Evolutionary conservation across 2,113 vertebrate genomes (phyloP), one percentile per base, ranked within the genome.

Genomic region (pig (Sus scrofa)): DNA sequence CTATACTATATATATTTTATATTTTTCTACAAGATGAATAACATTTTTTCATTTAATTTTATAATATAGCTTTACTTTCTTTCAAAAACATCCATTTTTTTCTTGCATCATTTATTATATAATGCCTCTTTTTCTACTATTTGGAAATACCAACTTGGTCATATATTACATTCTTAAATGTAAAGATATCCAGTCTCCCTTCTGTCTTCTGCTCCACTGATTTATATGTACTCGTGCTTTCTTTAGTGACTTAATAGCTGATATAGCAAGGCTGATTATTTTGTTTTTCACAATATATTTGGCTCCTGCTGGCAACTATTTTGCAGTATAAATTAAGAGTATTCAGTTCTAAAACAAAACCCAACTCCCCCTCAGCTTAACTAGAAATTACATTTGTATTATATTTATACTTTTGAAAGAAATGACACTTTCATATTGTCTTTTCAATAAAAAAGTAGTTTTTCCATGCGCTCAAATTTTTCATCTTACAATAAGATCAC

Each of bases 381-480:
- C 11, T 30, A 63, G 15, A 90, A 90, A 70, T 78, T 52, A 0
- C 12, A 91, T 68, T 67, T 84, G 60, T 8, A 30, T 75, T 73
- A 34, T 50, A 50, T 39, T 63, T 79, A 34, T 50, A 65, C 60
- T 73, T 92, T 89, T 91, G 44, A n/a, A 90, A 93, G 24, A 90
- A 86, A 0, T 3, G 30, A 50, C 11, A 8, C 50, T 94, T 77
- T 71, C 56, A 18, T 32, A 65, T 24, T 60, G 10, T 83, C 27
- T 96, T 50, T 20, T 96, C 67, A 87, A 54, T 60, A n/a, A 77
- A 60, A 75, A 71, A 60, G 11, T 30, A 44, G 27, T 8, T 18
- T 84, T 73, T 85, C 37, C 44, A 50, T 58, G 50, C 67, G 44
- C 19, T 92, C 18, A 81, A 50, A 63, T 32, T 30, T 81, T 78